These are phyloP conservation scores for Furnarius figulus DNA, from an alignment of 2,113 vertebrate species.

Conservation along the genomic window DNA sequence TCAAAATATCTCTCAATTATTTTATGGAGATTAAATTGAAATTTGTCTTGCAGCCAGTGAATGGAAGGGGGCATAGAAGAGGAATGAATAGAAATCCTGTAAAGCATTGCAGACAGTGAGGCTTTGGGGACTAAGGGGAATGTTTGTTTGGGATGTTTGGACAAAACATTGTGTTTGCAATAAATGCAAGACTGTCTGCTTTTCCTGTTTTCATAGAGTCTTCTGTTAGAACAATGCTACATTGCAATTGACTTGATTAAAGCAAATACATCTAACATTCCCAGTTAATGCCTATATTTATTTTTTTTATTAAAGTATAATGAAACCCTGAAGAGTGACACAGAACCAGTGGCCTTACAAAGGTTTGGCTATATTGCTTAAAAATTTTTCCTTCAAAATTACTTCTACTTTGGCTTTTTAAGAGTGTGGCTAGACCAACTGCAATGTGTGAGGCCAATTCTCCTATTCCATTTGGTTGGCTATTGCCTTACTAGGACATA, in stretches of 20 bases:
- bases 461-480: background rate
- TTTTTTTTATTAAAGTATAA: background rate
- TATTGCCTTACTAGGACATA: background rate
- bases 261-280: background rate
- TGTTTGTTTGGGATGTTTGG: background rate
- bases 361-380: background rate
- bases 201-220: background rate
- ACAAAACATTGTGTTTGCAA: background rate
- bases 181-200: background rate
- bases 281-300: background rate
- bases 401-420: background rate
- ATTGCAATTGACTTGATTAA: background rate
- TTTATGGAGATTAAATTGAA: background rate
- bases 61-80: background rate
- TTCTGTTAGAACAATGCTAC: background rate
- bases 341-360: background rate
- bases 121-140: background rate
- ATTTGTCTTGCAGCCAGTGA: background rate
- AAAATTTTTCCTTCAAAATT: background rate
- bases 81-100: background rate
- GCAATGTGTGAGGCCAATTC: background rate
- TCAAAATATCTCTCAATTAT: background rate
- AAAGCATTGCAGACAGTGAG: background rate
- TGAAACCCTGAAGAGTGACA: background rate
- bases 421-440: background rate